Percentiles rank a stretch among this genome's conserved stretches.
phyloP scores from a whole-genome alignment of 2,888 invertebrate genomes.

The Muscina levida region DNA sequence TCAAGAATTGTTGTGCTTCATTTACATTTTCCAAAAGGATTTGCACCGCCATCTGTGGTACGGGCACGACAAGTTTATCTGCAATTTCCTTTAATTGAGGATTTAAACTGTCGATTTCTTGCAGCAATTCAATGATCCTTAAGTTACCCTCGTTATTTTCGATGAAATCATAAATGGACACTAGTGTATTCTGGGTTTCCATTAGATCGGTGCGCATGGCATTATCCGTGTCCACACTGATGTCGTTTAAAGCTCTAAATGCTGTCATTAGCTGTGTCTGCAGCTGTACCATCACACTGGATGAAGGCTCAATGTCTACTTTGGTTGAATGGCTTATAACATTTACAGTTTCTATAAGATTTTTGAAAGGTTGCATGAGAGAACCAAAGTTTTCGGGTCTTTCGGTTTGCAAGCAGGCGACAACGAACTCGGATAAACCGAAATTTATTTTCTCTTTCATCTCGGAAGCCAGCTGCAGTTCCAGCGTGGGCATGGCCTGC shows the following conservation, averaged over 20 bases:
- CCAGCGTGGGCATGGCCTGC: conserved; percentile 76
- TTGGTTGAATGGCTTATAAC: conserved; percentile 69
- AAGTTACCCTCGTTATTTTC: conserved; percentile 74
- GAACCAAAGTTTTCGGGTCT: conserved; percentile 54
- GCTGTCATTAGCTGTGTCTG: conserved; percentile 76
- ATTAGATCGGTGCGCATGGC: conserved; percentile 69
- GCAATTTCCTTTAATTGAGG: conserved; percentile 70
- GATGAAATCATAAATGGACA: conserved; percentile 76
- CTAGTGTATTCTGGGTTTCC: conserved; percentile 72
- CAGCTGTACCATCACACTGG: conserved; percentile 72
- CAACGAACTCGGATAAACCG: conserved; percentile 70
- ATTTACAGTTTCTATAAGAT: conserved; percentile 70
- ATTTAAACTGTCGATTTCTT: conserved; percentile 75
- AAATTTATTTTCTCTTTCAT: conserved; percentile 77
- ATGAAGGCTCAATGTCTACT: conserved; percentile 75
- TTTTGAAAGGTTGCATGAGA: conserved; percentile 69
- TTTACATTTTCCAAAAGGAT: conserved; percentile 67
- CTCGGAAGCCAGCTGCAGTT: conserved; percentile 80
- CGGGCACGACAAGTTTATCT: background rate
- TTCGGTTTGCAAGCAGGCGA: conserved; percentile 49
- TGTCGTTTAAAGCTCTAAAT: conserved; percentile 74
- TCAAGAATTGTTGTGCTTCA: conserved; percentile 68
- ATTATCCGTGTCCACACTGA: conserved; percentile 69
- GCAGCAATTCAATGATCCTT: conserved; percentile 76
- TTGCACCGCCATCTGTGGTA: conserved; percentile 66